These are phyloP conservation scores for Sturmia bella DNA, from an alignment of 2,888 invertebrate species.

Conservation along the genomic window DNA sequence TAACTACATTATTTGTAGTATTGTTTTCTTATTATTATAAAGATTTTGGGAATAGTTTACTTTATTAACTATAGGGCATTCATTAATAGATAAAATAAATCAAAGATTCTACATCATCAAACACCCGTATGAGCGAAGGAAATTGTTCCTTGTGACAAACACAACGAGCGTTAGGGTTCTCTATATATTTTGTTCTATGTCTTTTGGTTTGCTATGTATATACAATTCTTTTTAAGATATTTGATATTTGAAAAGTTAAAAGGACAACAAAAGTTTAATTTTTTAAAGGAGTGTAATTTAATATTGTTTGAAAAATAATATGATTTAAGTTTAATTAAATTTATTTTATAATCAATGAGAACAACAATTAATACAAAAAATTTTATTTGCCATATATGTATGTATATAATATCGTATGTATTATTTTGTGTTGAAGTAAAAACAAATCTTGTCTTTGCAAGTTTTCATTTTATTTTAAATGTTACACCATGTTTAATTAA, in stretches of 20 bases:
- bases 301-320: conserved; percentile 26
- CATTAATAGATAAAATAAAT: no score
- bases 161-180: no score
- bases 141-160: no score
- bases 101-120: no score
- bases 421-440: conserved; percentile 34
- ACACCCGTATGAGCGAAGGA: no score
- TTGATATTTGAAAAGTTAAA: neutral
- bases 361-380: conserved; percentile 67
- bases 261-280: neutral
- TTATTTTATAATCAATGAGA: conserved; percentile 69
- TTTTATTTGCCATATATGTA: conserved; percentile 36
- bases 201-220: no score
- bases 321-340: conserved; percentile 62
- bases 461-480: conserved; percentile 41
- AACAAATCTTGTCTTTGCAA: conserved; percentile 56
- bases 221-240: no score
- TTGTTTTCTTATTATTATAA: no score
- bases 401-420: conserved; percentile 69
- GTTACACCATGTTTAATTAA: conserved; percentile 41
- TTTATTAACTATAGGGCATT: no score
- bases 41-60: no score
- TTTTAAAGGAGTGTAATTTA: neutral
- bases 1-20: no score
- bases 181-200: no score